Conservation (phyloP, 2,888 invertebrate genomes). For the Aphidoletes aphidimyza region DNA sequence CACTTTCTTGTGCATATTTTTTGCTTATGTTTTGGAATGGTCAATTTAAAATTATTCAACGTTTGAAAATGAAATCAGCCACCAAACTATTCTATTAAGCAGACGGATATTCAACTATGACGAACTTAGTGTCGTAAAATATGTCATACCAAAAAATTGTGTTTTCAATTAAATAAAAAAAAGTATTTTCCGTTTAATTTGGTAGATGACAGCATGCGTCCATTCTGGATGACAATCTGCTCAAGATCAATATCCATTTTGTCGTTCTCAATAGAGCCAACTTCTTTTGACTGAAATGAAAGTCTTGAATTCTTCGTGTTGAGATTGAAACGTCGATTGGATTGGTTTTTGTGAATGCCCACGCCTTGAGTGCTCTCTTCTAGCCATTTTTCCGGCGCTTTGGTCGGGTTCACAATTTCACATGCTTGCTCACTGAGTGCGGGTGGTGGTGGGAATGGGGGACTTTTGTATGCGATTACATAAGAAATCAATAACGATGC, state of each 20-base stretch:
- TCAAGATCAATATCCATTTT: slow-evolving; percentile 21
- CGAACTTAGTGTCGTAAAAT: no score
- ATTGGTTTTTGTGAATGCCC: slow-evolving; percentile 24
- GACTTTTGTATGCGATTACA: background rate
- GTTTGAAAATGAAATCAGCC: no score
- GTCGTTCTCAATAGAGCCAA: slow-evolving; percentile 17
- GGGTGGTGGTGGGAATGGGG: no score
- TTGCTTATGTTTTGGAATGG: background rate
- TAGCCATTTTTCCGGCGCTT: slow-evolving; percentile 35
- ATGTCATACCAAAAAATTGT: no score
- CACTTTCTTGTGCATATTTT: background rate
- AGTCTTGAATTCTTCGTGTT: background rate
- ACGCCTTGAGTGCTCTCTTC: slow-evolving; percentile 36
- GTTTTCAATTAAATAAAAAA: no score
- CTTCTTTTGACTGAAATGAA: background rate
- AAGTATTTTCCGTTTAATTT: background rate
- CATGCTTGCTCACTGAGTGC: background rate
- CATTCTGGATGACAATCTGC: background rate
- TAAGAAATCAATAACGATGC: slow-evolving; percentile 28
- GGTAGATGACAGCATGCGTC: background rate
- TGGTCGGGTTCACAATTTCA: background rate
- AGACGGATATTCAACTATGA: no score
- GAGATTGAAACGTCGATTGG: background rate
- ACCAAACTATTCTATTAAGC: background rate
- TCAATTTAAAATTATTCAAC: no score